Conservation (phyloP, 1,140 invertebrate species). For the Dendrolimus punctatus region DNA sequence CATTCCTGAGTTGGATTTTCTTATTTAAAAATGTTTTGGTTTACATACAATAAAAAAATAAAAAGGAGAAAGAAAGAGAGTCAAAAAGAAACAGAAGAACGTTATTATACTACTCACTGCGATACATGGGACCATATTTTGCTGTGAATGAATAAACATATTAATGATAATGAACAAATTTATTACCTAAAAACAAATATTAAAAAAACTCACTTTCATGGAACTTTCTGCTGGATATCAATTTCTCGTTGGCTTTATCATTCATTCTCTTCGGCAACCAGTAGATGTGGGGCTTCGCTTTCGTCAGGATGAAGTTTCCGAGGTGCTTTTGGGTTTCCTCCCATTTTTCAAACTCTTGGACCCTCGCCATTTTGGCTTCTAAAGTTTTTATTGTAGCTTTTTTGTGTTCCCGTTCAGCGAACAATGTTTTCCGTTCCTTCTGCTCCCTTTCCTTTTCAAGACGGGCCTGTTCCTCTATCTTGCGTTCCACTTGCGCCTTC, state of each 20-base stretch:
- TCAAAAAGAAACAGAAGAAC: slow-evolving; percentile 3
- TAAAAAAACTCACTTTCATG: slow-evolving; percentile 69
- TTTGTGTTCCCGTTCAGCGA: slow-evolving; percentile 88
- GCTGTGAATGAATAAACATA: slow-evolving; percentile 29
- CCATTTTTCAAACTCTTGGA: slow-evolving; percentile 92
- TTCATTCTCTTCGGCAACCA: slow-evolving; percentile 86
- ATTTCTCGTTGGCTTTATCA: slow-evolving; percentile 66
- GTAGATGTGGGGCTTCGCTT: slow-evolving; percentile 88
- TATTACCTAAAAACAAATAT: neutral
- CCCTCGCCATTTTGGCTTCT: slow-evolving; percentile 92
- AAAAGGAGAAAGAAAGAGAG: slow-evolving; percentile 11
- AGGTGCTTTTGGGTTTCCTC: slow-evolving; percentile 85
- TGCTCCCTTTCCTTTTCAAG: slow-evolving; percentile 90
- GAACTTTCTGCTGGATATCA: slow-evolving; percentile 63
- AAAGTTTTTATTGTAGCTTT: slow-evolving; percentile 90
- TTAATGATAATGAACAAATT: slow-evolving; percentile 5
- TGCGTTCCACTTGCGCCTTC: slow-evolving; percentile 90
- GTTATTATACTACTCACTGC: slow-evolving; percentile 34
- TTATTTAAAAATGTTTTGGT: too few relatives aligned
- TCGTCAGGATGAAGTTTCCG: slow-evolving; percentile 90
- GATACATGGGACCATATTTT: slow-evolving; percentile 40
- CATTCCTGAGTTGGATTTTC: too few relatives aligned
- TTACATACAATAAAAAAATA: slow-evolving; percentile 1
- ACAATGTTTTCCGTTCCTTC: slow-evolving; percentile 88
- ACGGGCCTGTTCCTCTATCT: slow-evolving; percentile 92